phyloP scores from a whole-genome alignment of 2,888 invertebrate genomes.

The Marronus borbonicus region DNA sequence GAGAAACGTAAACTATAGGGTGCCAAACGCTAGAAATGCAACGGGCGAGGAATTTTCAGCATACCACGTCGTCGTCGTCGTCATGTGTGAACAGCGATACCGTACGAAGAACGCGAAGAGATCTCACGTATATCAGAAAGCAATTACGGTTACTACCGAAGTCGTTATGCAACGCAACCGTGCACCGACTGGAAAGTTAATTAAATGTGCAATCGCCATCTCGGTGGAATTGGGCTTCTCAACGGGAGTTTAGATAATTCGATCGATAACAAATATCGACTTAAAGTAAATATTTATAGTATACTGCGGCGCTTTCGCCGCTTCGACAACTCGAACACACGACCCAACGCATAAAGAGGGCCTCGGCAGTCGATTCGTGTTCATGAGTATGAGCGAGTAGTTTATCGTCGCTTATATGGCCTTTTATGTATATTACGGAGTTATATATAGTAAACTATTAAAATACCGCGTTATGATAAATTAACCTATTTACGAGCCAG shows the following conservation, averaged over 20 bases:
- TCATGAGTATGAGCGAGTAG: background rate
- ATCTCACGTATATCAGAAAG: slow-evolving; percentile 25
- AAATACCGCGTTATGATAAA: slow-evolving; percentile 32
- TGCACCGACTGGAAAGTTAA: slow-evolving; percentile 27
- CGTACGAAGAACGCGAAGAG: slow-evolving; percentile 7
- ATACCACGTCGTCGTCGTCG: slow-evolving; percentile 10
- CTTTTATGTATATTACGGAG: slow-evolving; percentile 1
- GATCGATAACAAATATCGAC: slow-evolving; percentile 16
- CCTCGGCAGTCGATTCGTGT: too few relatives aligned
- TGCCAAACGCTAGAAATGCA: background rate
- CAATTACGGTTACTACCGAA: slow-evolving; percentile 6
- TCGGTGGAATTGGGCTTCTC: slow-evolving; percentile 22
- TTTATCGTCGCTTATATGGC: background rate
- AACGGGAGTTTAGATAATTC: slow-evolving; percentile 15
- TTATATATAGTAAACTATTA: slow-evolving; percentile 12
- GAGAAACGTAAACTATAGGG: background rate
- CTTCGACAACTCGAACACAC: background rate
- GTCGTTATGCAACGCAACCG: slow-evolving; percentile 15
- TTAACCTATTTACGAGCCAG: slow-evolving; percentile 23
- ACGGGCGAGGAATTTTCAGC: slow-evolving; percentile 4
- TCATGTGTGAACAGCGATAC: background rate
- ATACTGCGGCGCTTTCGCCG: background rate
- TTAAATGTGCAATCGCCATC: slow-evolving; percentile 37
- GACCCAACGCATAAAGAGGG: too few relatives aligned
- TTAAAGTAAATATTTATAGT: slow-evolving; percentile 24